Evolutionary conservation across 1,140 invertebrate species (phyloP).

Genomic region (Pteromalus puparum): DNA sequence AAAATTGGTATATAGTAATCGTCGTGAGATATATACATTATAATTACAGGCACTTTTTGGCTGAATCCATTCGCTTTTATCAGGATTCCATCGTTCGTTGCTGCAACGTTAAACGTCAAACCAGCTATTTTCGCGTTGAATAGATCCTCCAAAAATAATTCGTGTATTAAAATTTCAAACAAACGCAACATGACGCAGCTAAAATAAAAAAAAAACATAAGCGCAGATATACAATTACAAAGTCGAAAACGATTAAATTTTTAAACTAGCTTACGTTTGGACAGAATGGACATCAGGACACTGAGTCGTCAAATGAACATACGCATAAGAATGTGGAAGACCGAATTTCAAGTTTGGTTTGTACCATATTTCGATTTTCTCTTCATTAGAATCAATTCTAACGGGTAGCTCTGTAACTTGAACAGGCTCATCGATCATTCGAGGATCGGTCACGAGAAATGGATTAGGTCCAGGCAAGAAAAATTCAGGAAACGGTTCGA

Average conservation of each 20-base stretch:
- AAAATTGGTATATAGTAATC: not conserved
- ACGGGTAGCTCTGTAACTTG: slow-evolving; percentile 76
- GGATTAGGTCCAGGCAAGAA: slow-evolving; percentile 86
- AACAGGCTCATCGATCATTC: slow-evolving; percentile 75
- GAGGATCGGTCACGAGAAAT: slow-evolving; percentile 89
- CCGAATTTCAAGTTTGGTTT: slow-evolving; percentile 89
- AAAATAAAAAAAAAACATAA: not conserved
- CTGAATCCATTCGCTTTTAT: slow-evolving; percentile 85
- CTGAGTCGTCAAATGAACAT: slow-evolving; percentile 83
- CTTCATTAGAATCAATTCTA: slow-evolving; percentile 78
- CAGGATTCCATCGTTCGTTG: slow-evolving; percentile 81
- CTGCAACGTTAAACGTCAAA: slow-evolving; percentile 78
- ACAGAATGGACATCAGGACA: slow-evolving; percentile 76
- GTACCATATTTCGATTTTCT: slow-evolving; percentile 86
- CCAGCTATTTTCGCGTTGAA: slow-evolving; percentile 87
- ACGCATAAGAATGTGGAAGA: slow-evolving; percentile 81
- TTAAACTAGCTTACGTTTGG: slow-evolving; percentile 76
- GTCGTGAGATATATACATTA: slow-evolving; percentile 9
- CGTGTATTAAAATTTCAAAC: slow-evolving; percentile 77
- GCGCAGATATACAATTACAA: not conserved
- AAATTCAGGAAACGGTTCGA: slow-evolving; percentile 77
- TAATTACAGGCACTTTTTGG: slow-evolving; percentile 84
- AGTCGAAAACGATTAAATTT: not conserved
- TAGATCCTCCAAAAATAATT: slow-evolving; percentile 82
- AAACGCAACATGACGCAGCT: slow-evolving; percentile 77